phyloP scores from a whole-genome alignment of 2,113 vertebrate species.

The Caretta caretta region DNA sequence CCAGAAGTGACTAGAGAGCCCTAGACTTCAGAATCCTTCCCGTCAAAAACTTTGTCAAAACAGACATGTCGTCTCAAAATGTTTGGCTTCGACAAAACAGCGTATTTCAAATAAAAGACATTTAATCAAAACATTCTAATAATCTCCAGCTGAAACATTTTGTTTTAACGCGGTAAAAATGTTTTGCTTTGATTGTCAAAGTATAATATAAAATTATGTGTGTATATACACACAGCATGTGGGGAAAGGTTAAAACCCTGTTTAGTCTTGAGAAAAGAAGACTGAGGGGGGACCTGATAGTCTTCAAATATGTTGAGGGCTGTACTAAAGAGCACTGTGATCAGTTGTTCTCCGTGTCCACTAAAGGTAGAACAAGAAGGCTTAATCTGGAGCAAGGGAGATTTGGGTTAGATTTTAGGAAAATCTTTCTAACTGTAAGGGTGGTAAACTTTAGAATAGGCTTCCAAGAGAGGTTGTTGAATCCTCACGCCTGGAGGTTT shows the following conservation, averaged over 20 bases:
- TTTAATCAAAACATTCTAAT: neutral
- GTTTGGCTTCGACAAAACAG: neutral
- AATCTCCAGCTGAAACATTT: neutral
- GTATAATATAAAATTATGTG: neutral
- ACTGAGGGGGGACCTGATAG: neutral
- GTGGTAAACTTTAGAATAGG: neutral
- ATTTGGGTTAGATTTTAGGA: neutral
- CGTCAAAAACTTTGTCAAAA: neutral
- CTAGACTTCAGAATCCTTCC: neutral
- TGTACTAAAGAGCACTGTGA: neutral
- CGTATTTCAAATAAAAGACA: neutral
- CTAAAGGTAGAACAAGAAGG: neutral
- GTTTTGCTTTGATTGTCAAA: neutral
- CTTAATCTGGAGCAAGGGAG: neutral
- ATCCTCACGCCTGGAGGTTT: neutral
- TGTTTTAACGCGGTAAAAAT: neutral
- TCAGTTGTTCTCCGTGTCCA: neutral
- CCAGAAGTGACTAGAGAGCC: neutral
- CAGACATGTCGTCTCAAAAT: neutral
- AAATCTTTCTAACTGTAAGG: neutral
- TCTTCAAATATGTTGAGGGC: neutral
- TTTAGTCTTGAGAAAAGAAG: neutral
- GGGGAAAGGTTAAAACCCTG: no score
- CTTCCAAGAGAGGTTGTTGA: neutral
- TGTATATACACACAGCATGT: neutral